A percentile compares a stretch with the other conserved stretches of the same genome.
phyloP scores from a whole-genome alignment of 2,797 vertebrate genomes.

The Geotria australis region DNA sequence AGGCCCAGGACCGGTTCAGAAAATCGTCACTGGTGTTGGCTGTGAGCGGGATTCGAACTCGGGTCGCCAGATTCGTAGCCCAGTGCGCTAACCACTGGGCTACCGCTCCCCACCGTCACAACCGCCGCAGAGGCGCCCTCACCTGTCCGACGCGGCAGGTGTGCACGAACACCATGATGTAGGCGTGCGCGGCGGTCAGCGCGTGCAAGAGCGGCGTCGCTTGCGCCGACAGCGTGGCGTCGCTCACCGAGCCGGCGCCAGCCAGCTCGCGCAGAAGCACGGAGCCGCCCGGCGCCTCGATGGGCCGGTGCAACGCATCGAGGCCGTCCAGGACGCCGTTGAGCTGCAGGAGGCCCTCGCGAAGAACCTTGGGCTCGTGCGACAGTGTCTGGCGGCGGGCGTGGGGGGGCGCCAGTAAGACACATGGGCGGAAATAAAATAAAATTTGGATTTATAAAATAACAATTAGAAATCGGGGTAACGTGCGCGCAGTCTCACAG shows the following conservation, averaged over 20 bases:
- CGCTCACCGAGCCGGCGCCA: constrained; percentile 39
- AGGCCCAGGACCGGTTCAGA: too few relatives aligned
- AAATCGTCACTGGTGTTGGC: too few relatives aligned
- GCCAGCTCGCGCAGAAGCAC: constrained; percentile 67
- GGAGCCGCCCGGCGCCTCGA: constrained; percentile 68
- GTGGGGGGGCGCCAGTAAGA: not conserved
- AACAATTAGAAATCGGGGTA: too few relatives aligned
- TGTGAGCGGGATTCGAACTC: too few relatives aligned
- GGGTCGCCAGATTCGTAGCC: too few relatives aligned
- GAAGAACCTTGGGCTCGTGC: constrained; percentile 74
- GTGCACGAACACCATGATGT: constrained; percentile 95
- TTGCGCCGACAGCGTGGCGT: constrained; percentile 59
- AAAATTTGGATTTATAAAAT: too few relatives aligned
- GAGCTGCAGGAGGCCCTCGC: constrained; percentile 64
- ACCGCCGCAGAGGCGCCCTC: not conserved
- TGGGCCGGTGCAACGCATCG: constrained; percentile 68
- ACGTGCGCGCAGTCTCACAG: too few relatives aligned
- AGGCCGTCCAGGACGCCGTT: constrained; percentile 57
- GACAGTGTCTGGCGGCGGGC: constrained; percentile 35
- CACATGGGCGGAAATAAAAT: not conserved
- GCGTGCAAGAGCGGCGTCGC: constrained; percentile 70
- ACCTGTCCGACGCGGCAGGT: constrained; percentile 87
- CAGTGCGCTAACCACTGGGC: too few relatives aligned
- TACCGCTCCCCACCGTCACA: too few relatives aligned
- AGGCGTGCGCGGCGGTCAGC: constrained; percentile 67